Base-by-base conservation (phyloP, 1,140 invertebrate species). In the Zaprionus kolodkinae region DNA sequence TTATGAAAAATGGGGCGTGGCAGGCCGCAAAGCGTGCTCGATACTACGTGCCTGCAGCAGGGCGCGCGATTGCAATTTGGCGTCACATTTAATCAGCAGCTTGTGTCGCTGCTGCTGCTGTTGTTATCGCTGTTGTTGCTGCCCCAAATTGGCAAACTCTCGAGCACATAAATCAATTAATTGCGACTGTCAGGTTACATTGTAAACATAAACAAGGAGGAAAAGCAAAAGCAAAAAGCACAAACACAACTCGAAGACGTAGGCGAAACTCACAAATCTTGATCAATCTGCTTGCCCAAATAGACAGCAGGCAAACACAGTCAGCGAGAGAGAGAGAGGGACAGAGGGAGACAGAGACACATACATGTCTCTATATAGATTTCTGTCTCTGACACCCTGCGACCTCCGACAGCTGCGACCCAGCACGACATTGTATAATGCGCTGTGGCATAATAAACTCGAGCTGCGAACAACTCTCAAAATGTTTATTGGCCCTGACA, bases 111-210 rank as follows among this genome's bases (percentile, higher is more conserved):
- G 54, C 54, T 57, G 21, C 21, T 12, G 45, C 17, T 12, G 45
- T n/a, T n/a, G n/a, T n/a, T n/a, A n/a, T n/a, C n/a, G 21, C 21
- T 12, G 45, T 10, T 12, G 45, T 10, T 40, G 45, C 10, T 10
- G 25, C 13, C 3, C 33, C 56, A 79, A 83, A 74, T 76, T 72
- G 70, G 48, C 70, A 63, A 76, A 72, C 74, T 61, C 64, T 66
- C 38, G 65, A 57, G 27, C 76, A 70, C 85, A 84, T 88, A 88
- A 88, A 88, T 88, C 84, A 88, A 88, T 88, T 88, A 88, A 88
- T 88, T 81, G 66, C 55, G 45, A 62, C 72, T 88, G 84, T 88
- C 84, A 88, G 52, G 55, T 81, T 64, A 75, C 84, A 87, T 81
- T 83, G 79, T 78, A 71, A 72, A 83, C 70, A 79, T 73, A 81